These are phyloP conservation scores for Hydra vulgaris DNA, from an alignment of 30 jellyfish, hydroid and myxozoan genomes.

Conservation along the genomic window DNA sequence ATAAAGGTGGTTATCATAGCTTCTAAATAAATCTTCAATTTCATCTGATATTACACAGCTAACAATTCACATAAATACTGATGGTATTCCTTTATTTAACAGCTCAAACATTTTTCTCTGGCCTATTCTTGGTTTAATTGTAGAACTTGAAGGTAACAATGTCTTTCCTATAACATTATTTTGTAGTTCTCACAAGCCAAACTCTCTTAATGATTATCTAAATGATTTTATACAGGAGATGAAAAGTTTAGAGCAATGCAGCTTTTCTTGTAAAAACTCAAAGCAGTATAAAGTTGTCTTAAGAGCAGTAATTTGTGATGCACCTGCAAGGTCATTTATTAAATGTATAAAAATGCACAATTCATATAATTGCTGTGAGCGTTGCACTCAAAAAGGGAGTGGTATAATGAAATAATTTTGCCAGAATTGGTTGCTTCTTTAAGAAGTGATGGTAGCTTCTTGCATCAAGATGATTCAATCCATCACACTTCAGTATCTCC, in stretches of 20 bases:
- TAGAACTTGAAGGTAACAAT: slow-evolving; percentile 2
- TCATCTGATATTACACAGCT: not conserved
- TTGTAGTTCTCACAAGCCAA: slow-evolving; percentile 30
- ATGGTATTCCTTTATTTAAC: slow-evolving; percentile 28
- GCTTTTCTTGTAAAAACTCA: not conserved
- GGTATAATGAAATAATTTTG: not conserved
- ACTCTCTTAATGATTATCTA: slow-evolving; percentile 15
- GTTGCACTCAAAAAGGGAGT: not conserved
- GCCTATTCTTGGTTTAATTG: slow-evolving; percentile 20
- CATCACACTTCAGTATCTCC: not conserved
- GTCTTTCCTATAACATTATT: slow-evolving; percentile 23
- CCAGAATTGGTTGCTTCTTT: slow-evolving; percentile 2
- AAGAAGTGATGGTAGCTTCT: slow-evolving; percentile 3
- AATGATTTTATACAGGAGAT: slow-evolving; percentile 12
- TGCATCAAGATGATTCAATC: not conserved
- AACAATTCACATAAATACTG: slow-evolving; percentile 8
- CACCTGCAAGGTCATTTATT: not conserved
- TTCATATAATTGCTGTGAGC: not conserved
- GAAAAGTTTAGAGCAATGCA: slow-evolving; percentile 5
- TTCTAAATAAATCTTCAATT: not conserved
- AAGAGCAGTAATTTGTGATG: slow-evolving; percentile 24
- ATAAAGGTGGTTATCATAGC: not conserved
- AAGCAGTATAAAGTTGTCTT: not conserved
- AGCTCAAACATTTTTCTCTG: slow-evolving; percentile 13
- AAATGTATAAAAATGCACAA: not conserved